Conservation (phyloP, 2,797 vertebrate genomes). For the Myoxocephalus aenaeus region DNA sequence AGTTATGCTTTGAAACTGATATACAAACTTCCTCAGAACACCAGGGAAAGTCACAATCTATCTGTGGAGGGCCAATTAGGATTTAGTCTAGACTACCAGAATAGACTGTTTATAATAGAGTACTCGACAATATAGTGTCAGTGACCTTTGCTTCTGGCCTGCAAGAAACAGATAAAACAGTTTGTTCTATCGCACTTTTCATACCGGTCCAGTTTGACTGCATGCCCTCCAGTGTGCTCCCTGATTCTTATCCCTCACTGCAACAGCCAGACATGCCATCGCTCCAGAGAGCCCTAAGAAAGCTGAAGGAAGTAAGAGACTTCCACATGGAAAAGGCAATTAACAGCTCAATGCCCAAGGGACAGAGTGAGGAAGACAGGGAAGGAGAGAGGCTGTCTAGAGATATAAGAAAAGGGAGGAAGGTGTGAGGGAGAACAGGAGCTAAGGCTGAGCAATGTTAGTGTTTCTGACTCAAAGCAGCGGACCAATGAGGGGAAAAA, state of each 20-base stretch:
- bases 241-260: constrained; percentile 67
- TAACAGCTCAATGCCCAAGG: constrained; percentile 77
- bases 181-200: constrained; percentile 47
- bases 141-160: constrained; percentile 67
- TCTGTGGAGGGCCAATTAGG: constrained; percentile 46
- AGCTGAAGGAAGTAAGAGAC: constrained; percentile 73
- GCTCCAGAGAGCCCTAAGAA: constrained; percentile 71
- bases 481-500: constrained; percentile 19
- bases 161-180: constrained; percentile 61
- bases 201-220: constrained; percentile 46
- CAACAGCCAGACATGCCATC: constrained; percentile 52
- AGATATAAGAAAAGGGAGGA: constrained; percentile 51
- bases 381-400: constrained; percentile 35
- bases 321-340: constrained; percentile 82
- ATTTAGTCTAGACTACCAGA: constrained; percentile 39
- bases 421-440: constrained; percentile 28
- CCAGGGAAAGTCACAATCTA: constrained; percentile 30
- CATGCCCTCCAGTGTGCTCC: constrained; percentile 33
- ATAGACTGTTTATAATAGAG: constrained; percentile 42
- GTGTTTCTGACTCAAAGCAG: constrained; percentile 56
- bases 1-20: constrained; percentile 23
- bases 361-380: constrained; percentile 50
- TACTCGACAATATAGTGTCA: constrained; percentile 40
- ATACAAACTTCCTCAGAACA: constrained; percentile 38
- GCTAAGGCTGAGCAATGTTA: constrained; percentile 19